Evolutionary conservation across 2,888 invertebrate species (phyloP).

Genomic region (Lochmaea crataegi): DNA sequence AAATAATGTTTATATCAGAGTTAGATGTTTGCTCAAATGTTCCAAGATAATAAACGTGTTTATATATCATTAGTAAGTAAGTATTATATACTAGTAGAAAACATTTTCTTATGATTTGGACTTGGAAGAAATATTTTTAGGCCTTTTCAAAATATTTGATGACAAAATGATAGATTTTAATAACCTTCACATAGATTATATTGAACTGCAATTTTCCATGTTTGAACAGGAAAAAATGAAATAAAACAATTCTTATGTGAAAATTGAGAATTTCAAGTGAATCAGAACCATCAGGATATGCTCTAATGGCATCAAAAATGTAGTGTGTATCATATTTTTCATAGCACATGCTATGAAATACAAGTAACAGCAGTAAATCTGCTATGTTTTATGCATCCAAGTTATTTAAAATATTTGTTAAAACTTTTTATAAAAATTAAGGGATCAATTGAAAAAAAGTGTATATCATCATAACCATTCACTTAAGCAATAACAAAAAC

Average conservation of each 20-base stretch:
- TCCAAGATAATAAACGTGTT: constrained; percentile 14
- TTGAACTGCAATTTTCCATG: background rate
- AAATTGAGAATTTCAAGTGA: background rate
- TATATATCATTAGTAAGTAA: constrained; percentile 28
- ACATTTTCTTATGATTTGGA: constrained; percentile 4
- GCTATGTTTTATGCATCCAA: background rate
- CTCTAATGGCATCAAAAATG: background rate
- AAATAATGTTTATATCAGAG: constrained; percentile 18
- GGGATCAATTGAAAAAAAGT: background rate
- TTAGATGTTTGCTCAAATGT: constrained; percentile 25
- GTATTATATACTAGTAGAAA: constrained; percentile 13
- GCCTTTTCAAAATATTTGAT: background rate
- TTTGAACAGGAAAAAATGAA: background rate
- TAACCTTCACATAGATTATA: background rate
- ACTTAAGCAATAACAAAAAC: background rate
- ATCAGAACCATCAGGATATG: background rate
- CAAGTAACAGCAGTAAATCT: constrained; percentile 3
- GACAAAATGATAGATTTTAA: background rate
- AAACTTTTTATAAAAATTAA: constrained; percentile 1
- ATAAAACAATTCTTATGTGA: too few relatives aligned
- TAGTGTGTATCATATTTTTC: constrained; percentile 2
- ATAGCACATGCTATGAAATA: background rate
- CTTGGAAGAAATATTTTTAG: background rate
- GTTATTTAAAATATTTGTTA: background rate
- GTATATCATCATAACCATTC: background rate